Evolutionary conservation across 2,888 invertebrate species (phyloP).

Genomic region (Seladonia tumulorum): DNA sequence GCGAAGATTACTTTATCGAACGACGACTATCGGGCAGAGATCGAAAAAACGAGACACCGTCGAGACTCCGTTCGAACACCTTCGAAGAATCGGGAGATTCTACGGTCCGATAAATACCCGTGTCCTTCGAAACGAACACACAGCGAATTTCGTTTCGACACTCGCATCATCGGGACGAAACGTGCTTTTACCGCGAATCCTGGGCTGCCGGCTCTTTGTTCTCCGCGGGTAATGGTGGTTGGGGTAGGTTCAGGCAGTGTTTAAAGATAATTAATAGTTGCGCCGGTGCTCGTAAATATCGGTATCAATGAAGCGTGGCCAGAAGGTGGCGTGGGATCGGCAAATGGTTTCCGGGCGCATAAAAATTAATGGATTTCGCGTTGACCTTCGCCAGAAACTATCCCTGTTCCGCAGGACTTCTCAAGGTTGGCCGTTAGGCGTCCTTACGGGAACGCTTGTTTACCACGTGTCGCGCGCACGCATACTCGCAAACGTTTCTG

Average conservation of each 20-base stretch:
- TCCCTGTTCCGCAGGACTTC: conserved; percentile 35
- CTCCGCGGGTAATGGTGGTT: conserved; percentile 61
- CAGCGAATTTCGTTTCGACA: not conserved
- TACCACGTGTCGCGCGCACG: not conserved
- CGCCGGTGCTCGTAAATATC: conserved; percentile 74
- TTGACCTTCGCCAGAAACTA: conserved; percentile 61
- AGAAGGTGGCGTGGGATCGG: conserved; percentile 65
- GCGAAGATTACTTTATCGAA: not conserved
- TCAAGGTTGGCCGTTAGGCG: conserved; percentile 46
- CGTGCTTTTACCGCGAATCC: conserved; percentile 26
- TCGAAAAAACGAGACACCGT: conserved; percentile 3
- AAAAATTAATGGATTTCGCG: conserved; percentile 76
- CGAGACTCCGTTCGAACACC: not conserved
- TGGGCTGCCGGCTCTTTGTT: conserved; percentile 60
- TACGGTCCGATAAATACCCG: not conserved
- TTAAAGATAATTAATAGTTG: conserved; percentile 79
- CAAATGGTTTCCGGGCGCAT: conserved; percentile 74
- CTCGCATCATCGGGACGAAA: not conserved
- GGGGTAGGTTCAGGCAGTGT: conserved; percentile 75
- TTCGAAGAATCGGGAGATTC: not conserved
- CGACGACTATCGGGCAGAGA: not conserved
- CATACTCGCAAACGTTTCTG: not conserved
- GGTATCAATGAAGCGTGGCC: conserved; percentile 76
- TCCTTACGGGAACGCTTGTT: not conserved
- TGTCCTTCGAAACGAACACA: not conserved